Evolutionary conservation across 2,888 invertebrate genomes (phyloP).

Genomic region (Beris chalybata): DNA sequence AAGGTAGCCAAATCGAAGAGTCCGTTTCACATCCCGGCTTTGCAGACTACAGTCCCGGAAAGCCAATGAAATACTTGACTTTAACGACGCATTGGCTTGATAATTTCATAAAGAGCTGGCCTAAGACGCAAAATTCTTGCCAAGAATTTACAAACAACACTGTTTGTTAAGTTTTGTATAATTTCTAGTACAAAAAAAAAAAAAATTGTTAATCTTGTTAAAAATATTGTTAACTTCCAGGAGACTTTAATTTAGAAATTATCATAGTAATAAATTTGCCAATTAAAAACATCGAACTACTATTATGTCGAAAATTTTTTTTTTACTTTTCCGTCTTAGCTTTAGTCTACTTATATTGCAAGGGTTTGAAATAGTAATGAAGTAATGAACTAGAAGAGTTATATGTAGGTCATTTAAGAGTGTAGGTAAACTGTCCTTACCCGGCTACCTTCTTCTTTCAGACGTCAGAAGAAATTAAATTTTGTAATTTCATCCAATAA

Average conservation of each 20-base stretch:
- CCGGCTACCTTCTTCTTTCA: no score
- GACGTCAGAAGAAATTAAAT: no score
- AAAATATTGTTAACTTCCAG: not conserved
- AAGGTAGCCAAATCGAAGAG: conserved; percentile 75
- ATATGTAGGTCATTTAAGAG: no score
- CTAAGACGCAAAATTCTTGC: conserved; percentile 46
- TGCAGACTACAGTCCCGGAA: conserved; percentile 64
- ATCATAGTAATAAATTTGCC: no score
- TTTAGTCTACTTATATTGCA: no score
- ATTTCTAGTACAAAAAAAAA: not conserved
- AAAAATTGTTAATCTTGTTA: conserved; percentile 13
- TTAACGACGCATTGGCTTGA: conserved; percentile 65
- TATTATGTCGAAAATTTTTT: no score
- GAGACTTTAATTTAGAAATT: not conserved
- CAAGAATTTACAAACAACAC: conserved; percentile 56
- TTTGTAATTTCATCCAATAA: no score
- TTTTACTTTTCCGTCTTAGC: no score
- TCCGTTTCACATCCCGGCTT: conserved; percentile 54
- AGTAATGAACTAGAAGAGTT: no score
- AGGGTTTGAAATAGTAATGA: no score
- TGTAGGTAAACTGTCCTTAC: no score
- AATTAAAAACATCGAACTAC: no score
- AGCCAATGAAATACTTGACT: conserved; percentile 64
- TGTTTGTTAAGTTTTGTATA: conserved; percentile 48
- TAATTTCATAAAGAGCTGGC: conserved; percentile 57